Base-by-base conservation (phyloP, 2,113 vertebrate species). In the Lophotis ruficrista region DNA sequence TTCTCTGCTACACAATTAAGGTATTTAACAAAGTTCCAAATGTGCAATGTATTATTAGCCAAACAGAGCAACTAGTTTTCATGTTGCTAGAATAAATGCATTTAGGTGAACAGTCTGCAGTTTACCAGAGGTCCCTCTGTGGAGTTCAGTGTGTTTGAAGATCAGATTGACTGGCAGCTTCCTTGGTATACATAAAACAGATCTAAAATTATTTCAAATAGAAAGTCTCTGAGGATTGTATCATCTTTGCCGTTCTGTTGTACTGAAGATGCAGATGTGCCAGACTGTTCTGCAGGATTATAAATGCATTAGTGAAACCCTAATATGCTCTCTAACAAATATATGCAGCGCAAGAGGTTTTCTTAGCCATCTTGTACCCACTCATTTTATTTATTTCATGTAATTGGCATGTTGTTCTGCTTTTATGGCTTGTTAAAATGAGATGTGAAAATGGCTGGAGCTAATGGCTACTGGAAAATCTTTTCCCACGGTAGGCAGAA, bases 161-260 rank as follows among this genome's bases (percentile, higher is more conserved):
- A 98, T 97, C 94, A 97, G 96, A 98, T 97, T 97, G 97, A 98
- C 94, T 97, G 97, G 96, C 97, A 98, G 93, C 82, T 96, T 98
- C 96, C 89, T 94, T 91, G 91, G 79, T 97, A 93, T 95, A 96
- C 94, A 97, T 95, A 97, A 97, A 97, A 93, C 95, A 97, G 92
- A 94, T 95, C 94, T 97, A 96, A 97, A 98, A 98, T 97, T 97
- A 97, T 97, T 97, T 97, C 93, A 96, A 94, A 97, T 96, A 96
- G 69, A 93, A 97, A 90, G 87, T 97, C 95, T 97, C 89, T 37
- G 81, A 97, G 95, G 84, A 94, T 94, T 82, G 82, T 83, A 94
- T 91, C 94, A 86, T 97, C 70, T 90, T 88, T 96, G 82, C 87
- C 6, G 18, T 97, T 96, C 73, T 96, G 91, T 96, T 86, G 94